These are phyloP conservation scores for Palythoa grandis DNA, from an alignment of 92 coral and sea anemone species.

Conservation along the genomic window DNA sequence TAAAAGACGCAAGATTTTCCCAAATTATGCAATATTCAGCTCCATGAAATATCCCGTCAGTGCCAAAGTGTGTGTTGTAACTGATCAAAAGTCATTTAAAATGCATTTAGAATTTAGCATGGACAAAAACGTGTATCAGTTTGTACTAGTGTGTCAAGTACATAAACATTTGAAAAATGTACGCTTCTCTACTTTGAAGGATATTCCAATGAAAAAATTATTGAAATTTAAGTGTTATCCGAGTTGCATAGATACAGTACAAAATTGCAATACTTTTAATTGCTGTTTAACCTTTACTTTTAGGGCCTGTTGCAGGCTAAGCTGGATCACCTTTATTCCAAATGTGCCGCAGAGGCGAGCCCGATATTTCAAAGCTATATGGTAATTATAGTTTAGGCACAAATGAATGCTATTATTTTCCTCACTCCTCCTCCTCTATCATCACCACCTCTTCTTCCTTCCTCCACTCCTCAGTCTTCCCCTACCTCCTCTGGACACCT, in stretches of 20 bases:
- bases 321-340: slow-evolving; percentile 77
- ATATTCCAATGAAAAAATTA: too few species aligned
- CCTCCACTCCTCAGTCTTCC: background rate
- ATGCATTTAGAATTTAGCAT: too few species aligned
- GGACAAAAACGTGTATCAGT: too few species aligned
- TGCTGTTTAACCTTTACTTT: background rate
- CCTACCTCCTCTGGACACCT: background rate
- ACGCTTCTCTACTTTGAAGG: too few species aligned
- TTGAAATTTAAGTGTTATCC: background rate
- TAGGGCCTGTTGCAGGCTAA: slow-evolving; percentile 94
- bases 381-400: slow-evolving; percentile 56
- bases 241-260: background rate
- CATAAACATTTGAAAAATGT: too few species aligned
- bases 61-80: too few species aligned
- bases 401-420: background rate
- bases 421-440: background rate
- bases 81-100: too few species aligned
- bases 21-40: too few species aligned
- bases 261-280: too few species aligned
- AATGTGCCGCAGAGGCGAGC: slow-evolving; percentile 85
- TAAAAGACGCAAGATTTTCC: too few species aligned
- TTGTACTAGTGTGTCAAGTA: too few species aligned
- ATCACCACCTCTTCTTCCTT: background rate
- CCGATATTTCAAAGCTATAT: slow-evolving; percentile 90
- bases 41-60: too few species aligned